Evolutionary conservation across 2,113 vertebrate genomes (phyloP), one percentile per base, ranked within the genome.

Genomic region (Leptobrachium ailaonicum): DNA sequence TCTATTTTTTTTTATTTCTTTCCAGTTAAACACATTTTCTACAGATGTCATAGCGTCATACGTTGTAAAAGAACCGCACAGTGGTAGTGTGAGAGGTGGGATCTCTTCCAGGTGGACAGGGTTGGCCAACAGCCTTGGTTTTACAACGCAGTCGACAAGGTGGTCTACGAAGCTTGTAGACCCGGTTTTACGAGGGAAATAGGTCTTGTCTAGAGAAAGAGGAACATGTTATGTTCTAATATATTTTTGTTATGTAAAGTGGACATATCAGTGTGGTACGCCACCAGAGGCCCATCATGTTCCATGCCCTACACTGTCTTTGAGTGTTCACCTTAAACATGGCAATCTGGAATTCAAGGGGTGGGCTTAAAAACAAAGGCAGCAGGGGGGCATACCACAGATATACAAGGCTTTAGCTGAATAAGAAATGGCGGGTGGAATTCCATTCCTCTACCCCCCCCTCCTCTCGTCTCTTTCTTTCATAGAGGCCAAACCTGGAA

Each of bases 381-480:
- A 47, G 79, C 64, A 81, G 79, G 79, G 79, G 79, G 79, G 71
- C 79, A 75, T 81, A 75, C 71, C 78, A 81, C 2, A 75, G 64
- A 81, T 69, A 80, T 43, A 62, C 50, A 68, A 66, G 71, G 66
- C 79, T 68, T 81, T 81, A 81, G 67, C 71, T 75, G 20, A 32
- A 69, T 75, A 69, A 63, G 44, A 69, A 69, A 10, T 53, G 66
- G 63, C 68, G 53, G 79, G 79, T 14, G 53, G 58, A 68, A 81
- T 81, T 81, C 79, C 79, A 69, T 68, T 41, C 71, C 56, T 62
- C 53, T 64, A 60, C n/a, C 50, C 71, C 64, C 64, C 40, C 70
- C 32, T 14, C 72, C 72, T 45, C 41, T 43, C n/a, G 63, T 53
- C 20, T 47, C 47, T 41, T 72, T 64, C 41, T n/a, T 50, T 53